Conservation (phyloP, 2,888 invertebrate genomes). For the Torymus auratus region DNA sequence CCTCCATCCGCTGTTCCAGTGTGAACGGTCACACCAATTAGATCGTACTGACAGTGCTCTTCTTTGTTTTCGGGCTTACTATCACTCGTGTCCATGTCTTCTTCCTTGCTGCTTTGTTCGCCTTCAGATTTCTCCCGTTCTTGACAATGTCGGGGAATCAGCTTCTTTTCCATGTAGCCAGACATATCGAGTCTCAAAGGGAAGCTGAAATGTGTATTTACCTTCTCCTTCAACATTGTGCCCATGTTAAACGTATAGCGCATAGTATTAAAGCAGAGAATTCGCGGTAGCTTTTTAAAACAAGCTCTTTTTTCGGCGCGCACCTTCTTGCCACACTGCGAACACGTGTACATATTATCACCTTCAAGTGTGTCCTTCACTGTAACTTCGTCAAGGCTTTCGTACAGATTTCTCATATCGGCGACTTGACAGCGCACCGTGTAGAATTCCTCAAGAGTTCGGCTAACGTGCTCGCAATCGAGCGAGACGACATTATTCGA, state of each 20-base stretch:
- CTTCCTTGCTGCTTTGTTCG: constrained; percentile 73
- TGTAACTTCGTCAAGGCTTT: constrained; percentile 96
- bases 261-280: constrained; percentile 97
- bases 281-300: constrained; percentile 94
- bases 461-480: constrained; percentile 96
- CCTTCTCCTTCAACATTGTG: constrained; percentile 97
- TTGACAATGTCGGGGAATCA: constrained; percentile 85
- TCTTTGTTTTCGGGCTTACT: constrained; percentile 54
- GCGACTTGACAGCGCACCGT: constrained; percentile 97
- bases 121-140: constrained; percentile 58
- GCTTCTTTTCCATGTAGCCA: constrained; percentile 94
- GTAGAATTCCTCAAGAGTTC: constrained; percentile 96
- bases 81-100: constrained; percentile 65
- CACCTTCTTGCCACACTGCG: constrained; percentile 96
- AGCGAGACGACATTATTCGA: constrained; percentile 97
- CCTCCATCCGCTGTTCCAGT: constrained; percentile 99
- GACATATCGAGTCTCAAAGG: constrained; percentile 96
- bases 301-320: constrained; percentile 96
- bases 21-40: constrained; percentile 97
- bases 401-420: constrained; percentile 96
- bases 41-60: constrained; percentile 88
- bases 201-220: constrained; percentile 97
- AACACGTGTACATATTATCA: constrained; percentile 98
- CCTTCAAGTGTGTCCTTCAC: constrained; percentile 97
- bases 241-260: constrained; percentile 98